These are phyloP conservation scores for Drosophila kurseongensis DNA, from an alignment of 1,140 invertebrate species.

Conservation along the genomic window DNA sequence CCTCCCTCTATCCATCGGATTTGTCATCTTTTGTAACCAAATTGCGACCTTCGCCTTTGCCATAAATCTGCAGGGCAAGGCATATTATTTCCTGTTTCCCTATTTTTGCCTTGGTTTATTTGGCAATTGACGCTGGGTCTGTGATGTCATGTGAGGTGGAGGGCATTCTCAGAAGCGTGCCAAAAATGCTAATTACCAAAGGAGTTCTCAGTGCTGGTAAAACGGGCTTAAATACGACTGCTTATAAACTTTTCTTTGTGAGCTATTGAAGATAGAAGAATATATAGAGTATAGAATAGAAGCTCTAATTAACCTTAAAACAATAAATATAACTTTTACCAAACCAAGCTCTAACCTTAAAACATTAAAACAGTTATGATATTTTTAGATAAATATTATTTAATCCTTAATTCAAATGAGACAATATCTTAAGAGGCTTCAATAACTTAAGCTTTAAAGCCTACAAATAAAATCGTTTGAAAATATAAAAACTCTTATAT, in stretches of 20 bases:
- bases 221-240: background rate
- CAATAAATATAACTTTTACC: too few relatives aligned
- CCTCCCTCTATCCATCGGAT: slow-evolving; percentile 21
- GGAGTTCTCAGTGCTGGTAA: background rate
- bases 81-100: slow-evolving; percentile 16
- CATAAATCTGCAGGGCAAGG: slow-evolving; percentile 51
- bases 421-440: too few relatives aligned
- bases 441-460: too few relatives aligned
- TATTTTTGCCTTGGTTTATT: slow-evolving; percentile 1
- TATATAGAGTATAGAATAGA: too few relatives aligned
- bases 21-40: slow-evolving; percentile 51
- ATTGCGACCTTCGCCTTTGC: slow-evolving; percentile 71
- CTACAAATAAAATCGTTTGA: too few relatives aligned
- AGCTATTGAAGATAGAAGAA: too few relatives aligned
- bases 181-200: slow-evolving; percentile 53
- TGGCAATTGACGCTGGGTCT: slow-evolving; percentile 21
- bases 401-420: too few relatives aligned
- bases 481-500: too few relatives aligned
- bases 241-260: background rate
- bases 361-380: too few relatives aligned
- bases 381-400: too few relatives aligned
- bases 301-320: too few relatives aligned
- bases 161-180: slow-evolving; percentile 21
- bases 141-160: slow-evolving; percentile 27
- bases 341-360: too few relatives aligned